Evolutionary conservation across 2,113 vertebrate genomes (phyloP), one percentile per base, ranked within the genome.

Genomic region (Gobius niger): DNA sequence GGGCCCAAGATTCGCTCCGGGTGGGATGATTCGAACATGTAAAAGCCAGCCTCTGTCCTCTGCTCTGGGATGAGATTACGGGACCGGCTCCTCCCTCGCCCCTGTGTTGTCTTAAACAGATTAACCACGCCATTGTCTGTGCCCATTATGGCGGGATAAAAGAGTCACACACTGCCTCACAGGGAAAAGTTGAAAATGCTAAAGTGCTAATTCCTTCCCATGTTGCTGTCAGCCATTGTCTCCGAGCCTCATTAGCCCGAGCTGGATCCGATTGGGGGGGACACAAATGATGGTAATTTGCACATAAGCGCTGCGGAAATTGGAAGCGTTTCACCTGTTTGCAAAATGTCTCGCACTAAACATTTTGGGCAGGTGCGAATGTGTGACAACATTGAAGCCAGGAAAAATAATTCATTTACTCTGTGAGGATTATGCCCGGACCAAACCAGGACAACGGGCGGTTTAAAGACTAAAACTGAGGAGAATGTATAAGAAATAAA

Each of bases 121-220:
- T 90, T 85, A 88, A 82, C 82, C 82, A 83, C 85, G 64, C 73
- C 67, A 86, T 85, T 85, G 88, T 90, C 81, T 84, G 64, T 5
- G 66, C 77, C 78, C 78, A 80, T 86, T 87, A 86, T 77, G 87
- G 79, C 0, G 50, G 86, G 76, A 85, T 86, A 80, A 83, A 85
- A 86, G 52, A 73, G 71, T 18, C 65, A 40, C 65, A 40, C 70
- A 16, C 63, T 66, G 83, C 73, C 83, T 87, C 76, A 41, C 67
- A 79, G 85, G 76, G 71, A 82, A 57, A 73, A 76, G 67, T 69
- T 64, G 52, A 67, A 83, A 86, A 82, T 54, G 78, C 80, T 82
- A 47, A 54, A 0, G 44, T 46, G 44, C 80, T 85, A 82, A 88
- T 85, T 84, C 85, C 77, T 46, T 85, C 81, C 85, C 81, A 60